Conservation (phyloP, 2,113 vertebrate genomes). For the Tiliqua scincoides region DNA sequence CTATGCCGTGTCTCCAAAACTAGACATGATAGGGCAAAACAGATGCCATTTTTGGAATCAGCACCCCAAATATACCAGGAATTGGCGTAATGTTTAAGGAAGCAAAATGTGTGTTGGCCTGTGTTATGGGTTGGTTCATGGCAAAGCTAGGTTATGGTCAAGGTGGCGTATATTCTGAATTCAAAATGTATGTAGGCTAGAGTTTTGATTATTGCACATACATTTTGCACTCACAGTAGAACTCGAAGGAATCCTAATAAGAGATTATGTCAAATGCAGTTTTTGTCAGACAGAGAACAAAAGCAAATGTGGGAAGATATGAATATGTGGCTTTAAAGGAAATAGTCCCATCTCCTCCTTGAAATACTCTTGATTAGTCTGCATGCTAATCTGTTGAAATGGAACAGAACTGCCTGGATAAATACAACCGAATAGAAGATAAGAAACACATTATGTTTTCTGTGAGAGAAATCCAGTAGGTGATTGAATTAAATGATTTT, state of each 20-base stretch:
- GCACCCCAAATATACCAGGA: no score
- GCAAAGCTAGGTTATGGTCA: neutral
- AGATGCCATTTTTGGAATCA: no score
- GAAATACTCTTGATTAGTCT: neutral
- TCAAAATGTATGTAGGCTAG: neutral
- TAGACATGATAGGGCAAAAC: no score
- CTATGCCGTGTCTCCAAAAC: no score
- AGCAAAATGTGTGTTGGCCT: no score
- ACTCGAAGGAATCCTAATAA: neutral
- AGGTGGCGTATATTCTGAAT: neutral
- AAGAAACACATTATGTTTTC: neutral
- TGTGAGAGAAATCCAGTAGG: constrained; percentile 13
- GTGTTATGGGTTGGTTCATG: neutral
- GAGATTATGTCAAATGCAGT: neutral
- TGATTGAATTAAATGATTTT: constrained; percentile 51
- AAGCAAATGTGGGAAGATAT: neutral
- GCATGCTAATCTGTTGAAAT: neutral
- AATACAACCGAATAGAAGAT: neutral
- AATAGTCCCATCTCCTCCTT: neutral
- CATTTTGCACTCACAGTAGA: neutral
- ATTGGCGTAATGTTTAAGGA: no score
- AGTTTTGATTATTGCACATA: neutral
- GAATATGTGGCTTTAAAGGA: neutral
- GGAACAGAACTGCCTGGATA: neutral
- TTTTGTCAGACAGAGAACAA: neutral